Evolutionary conservation across 2,797 vertebrate species (phyloP), one percentile per base, ranked within the genome.

Genomic region (Rhynchonycteris naso): DNA sequence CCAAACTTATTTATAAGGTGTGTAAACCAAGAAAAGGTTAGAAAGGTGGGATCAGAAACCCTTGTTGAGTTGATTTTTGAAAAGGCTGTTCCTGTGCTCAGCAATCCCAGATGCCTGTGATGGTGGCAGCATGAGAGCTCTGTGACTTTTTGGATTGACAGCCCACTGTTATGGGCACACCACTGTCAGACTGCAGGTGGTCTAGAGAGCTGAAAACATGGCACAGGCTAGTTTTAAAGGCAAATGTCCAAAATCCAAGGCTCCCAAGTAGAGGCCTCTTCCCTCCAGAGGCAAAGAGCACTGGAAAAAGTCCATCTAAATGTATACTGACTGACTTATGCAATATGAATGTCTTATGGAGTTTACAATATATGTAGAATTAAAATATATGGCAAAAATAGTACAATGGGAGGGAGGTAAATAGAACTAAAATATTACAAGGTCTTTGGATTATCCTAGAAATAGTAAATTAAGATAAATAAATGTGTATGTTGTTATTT

Each of bases 371-470:
- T 65, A 88, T 21, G 88, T 52, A 61, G 33, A 91, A 91, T 83
- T 88, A 83, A 91, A 76, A 82, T 58, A 50, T 22, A 52, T 52
- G 59, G 78, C 71, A 93, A 93, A 91, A 91, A 83, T 35, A 84
- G 63, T n/a, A 79, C 10, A 54, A 86, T 43, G 75, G 14, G 61
- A 91, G 21, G 12, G 19, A 50, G 9, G 21, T 71, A 83, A 63
- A 63, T 21, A 71, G n/a, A 93, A 82, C 30, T 47, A 82, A 87
- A 87, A 33, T 76, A 81, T 30, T 71, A 35, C 10, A 82, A 75
- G 13, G 18, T 87, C 52, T 95, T 66, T 72, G 63, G 26, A 78
- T 72, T 83, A 72, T 66, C 38, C 22, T 80, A 92, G 9, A 81
- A 81, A 38, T 78, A 78, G 50, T 81, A 59, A 76, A 65, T 56